Conservation (phyloP, 2,888 invertebrate species). For the Campoplex capitator region DNA sequence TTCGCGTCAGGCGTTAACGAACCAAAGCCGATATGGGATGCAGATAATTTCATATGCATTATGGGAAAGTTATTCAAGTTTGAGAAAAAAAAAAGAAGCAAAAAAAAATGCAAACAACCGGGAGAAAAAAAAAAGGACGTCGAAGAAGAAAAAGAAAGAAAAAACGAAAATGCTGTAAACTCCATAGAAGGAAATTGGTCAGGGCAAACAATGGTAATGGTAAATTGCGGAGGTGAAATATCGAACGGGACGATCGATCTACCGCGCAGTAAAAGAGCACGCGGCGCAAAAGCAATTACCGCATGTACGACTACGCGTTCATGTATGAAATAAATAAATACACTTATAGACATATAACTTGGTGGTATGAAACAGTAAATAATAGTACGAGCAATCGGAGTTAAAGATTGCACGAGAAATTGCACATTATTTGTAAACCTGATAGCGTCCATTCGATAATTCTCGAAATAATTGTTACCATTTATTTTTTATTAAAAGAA, state of each 20-base stretch:
- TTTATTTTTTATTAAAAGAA: not conserved
- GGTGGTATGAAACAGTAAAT: not conserved
- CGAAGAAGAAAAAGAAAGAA: slow-evolving; percentile 11
- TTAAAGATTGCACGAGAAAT: not conserved
- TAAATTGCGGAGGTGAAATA: slow-evolving; percentile 49
- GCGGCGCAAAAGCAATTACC: slow-evolving; percentile 67
- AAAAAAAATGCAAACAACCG: not conserved
- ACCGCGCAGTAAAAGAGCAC: slow-evolving; percentile 17
- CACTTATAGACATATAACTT: not conserved
- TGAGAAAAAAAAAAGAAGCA: no score
- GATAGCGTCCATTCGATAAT: not conserved
- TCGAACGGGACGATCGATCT: slow-evolving; percentile 48
- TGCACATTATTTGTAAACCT: slow-evolving; percentile 1
- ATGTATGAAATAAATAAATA: slow-evolving; percentile 50
- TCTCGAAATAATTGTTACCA: not conserved
- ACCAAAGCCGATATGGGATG: slow-evolving; percentile 56
- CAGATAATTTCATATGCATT: slow-evolving; percentile 53
- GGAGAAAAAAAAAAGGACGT: not conserved
- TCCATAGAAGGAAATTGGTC: slow-evolving; percentile 35
- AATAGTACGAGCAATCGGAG: slow-evolving; percentile 16
- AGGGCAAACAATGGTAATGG: slow-evolving; percentile 50
- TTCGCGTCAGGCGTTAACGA: slow-evolving; percentile 26
- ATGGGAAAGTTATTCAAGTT: slow-evolving; percentile 43
- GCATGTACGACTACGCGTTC: slow-evolving; percentile 57
- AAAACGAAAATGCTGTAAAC: slow-evolving; percentile 13